These are phyloP conservation scores for Caenorhabditis imperialis DNA, from an alignment of 2,888 invertebrate genomes.

Conservation along the genomic window DNA sequence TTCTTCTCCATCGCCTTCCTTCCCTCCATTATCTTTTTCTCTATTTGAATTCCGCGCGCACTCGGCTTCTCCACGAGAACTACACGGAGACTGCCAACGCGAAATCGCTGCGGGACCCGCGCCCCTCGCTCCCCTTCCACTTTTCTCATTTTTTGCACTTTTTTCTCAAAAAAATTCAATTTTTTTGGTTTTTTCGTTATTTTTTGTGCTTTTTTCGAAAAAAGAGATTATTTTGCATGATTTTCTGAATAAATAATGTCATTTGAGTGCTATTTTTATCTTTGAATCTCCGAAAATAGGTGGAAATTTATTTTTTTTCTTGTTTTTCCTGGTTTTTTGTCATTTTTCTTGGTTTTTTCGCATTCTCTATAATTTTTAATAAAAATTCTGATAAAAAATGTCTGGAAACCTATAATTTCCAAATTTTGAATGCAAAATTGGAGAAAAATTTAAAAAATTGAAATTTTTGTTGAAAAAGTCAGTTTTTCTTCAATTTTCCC, in stretches of 20 bases:
- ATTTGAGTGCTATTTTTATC: too few relatives aligned
- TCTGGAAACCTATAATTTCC: neutral
- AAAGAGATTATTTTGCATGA: neutral
- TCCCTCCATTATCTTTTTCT: too few relatives aligned
- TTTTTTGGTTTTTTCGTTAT: neutral
- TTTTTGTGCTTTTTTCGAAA: neutral
- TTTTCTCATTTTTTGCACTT: neutral
- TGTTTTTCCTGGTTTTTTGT: too few relatives aligned
- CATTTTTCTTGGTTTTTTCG: too few relatives aligned
- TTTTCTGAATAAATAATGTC: neutral
- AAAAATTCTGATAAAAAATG: too few relatives aligned
- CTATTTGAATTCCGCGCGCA: slow-evolving; percentile 20
- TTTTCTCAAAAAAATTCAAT: neutral
- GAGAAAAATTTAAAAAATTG: neutral
- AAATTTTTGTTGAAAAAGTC: neutral
- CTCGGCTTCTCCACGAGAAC: slow-evolving; percentile 21
- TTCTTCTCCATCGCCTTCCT: slow-evolving; percentile 1
- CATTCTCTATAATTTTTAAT: too few relatives aligned
- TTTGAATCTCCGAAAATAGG: too few relatives aligned
- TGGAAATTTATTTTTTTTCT: too few relatives aligned
- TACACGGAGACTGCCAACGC: slow-evolving; percentile 27
- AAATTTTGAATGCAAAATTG: neutral
- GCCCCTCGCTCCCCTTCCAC: neutral
- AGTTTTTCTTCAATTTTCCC: neutral
- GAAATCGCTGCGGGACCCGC: slow-evolving; percentile 27